Conservation (phyloP, 2,797 vertebrate genomes). For the Tympanoctomys barrerae region DNA sequence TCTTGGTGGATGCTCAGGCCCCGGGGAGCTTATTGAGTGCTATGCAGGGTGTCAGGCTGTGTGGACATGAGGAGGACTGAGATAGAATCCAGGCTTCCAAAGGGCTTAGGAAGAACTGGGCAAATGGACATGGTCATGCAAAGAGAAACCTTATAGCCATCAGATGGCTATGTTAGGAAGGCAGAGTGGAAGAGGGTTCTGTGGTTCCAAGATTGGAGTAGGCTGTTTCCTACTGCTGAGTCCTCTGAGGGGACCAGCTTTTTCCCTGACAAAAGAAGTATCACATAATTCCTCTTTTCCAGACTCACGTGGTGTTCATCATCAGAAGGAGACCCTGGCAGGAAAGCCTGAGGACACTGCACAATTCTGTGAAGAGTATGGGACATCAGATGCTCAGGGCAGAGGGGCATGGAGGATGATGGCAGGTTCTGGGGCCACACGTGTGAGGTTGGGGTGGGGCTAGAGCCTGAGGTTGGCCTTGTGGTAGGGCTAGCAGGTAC, state of each 20-base stretch:
- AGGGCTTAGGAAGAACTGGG: neutral
- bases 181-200: neutral
- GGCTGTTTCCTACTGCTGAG: neutral
- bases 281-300: neutral
- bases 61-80: neutral
- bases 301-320: neutral
- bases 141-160: neutral
- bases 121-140: neutral
- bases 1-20: neutral
- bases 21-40: accelerated
- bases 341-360: neutral
- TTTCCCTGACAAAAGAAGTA: neutral
- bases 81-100: accelerated
- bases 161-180: neutral
- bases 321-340: neutral
- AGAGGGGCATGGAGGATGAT: neutral
- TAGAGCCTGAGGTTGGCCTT: too few species aligned
- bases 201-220: neutral
- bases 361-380: neutral
- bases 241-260: neutral
- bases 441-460: accelerated
- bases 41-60: accelerated
- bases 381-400: neutral
- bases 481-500: accelerated
- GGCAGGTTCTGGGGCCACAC: neutral